These are phyloP conservation scores for Tachina fera DNA, from an alignment of 2,888 invertebrate genomes.

Conservation along the genomic window DNA sequence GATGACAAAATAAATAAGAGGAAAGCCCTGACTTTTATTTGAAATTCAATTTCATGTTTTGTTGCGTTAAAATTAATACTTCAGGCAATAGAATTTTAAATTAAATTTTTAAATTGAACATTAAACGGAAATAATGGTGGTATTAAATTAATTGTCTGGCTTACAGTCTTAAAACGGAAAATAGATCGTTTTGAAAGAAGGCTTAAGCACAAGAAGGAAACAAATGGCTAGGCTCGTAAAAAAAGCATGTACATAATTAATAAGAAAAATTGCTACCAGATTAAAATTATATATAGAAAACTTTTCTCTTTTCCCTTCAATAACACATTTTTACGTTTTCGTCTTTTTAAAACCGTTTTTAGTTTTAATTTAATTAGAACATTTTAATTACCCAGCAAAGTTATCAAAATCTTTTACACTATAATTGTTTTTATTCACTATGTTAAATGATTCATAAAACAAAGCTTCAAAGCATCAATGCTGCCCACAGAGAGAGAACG, in stretches of 20 bases:
- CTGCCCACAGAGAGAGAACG: no score
- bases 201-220: background rate
- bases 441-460: no score
- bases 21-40: slow-evolving; percentile 56
- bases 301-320: no score
- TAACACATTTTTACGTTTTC: no score
- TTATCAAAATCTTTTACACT: no score
- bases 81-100: slow-evolving; percentile 59
- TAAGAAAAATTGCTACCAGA: no score
- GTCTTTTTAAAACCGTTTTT: no score
- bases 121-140: slow-evolving; percentile 10
- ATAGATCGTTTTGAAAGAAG: background rate
- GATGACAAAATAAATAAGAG: slow-evolving; percentile 51
- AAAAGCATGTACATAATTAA: background rate
- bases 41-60: slow-evolving; percentile 66
- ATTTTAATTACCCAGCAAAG: no score
- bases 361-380: no score
- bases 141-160: slow-evolving; percentile 19
- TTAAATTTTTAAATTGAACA: slow-evolving; percentile 58
- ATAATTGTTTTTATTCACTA: no score
- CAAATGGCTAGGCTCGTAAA: background rate
- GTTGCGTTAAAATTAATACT: slow-evolving; percentile 56
- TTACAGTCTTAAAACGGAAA: background rate
- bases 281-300: no score
- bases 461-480: no score